Conservation (phyloP, 2,797 vertebrate species). For the Sebastes oblongus region DNA sequence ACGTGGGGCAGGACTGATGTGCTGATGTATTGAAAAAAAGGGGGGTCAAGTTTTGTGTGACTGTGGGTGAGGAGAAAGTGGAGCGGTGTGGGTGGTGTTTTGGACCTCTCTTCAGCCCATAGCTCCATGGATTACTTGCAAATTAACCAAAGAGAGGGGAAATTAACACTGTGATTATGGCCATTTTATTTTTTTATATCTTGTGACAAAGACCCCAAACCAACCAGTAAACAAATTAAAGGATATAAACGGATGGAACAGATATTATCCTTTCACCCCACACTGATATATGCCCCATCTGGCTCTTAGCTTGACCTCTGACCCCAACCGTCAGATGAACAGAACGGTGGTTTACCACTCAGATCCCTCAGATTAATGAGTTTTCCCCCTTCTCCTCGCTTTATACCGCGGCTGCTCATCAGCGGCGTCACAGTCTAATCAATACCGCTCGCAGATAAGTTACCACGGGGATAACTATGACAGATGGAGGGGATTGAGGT, state of each 20-base stretch:
- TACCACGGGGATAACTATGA: slow-evolving; percentile 30
- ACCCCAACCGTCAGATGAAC: slow-evolving; percentile 45
- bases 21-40: background rate
- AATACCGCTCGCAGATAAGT: slow-evolving; percentile 47
- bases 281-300: slow-evolving; percentile 61
- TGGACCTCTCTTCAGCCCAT: background rate
- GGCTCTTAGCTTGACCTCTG: slow-evolving; percentile 64
- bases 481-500: slow-evolving; percentile 49
- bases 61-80: background rate
- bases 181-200: background rate
- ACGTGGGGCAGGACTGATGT: background rate
- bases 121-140: slow-evolving; percentile 10
- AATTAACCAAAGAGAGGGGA: background rate
- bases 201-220: background rate
- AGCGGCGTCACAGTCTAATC: slow-evolving; percentile 40
- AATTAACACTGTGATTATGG: background rate
- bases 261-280: background rate
- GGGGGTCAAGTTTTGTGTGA: background rate
- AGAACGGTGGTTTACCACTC: slow-evolving; percentile 40
- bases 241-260: background rate
- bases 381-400: slow-evolving; percentile 12
- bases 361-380: slow-evolving; percentile 60
- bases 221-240: background rate
- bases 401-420: slow-evolving; percentile 21
- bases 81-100: background rate